Evolutionary conservation across 2,113 vertebrate species (phyloP), one percentile per base, ranked within the genome.

Genomic region (Prunella himalayana): DNA sequence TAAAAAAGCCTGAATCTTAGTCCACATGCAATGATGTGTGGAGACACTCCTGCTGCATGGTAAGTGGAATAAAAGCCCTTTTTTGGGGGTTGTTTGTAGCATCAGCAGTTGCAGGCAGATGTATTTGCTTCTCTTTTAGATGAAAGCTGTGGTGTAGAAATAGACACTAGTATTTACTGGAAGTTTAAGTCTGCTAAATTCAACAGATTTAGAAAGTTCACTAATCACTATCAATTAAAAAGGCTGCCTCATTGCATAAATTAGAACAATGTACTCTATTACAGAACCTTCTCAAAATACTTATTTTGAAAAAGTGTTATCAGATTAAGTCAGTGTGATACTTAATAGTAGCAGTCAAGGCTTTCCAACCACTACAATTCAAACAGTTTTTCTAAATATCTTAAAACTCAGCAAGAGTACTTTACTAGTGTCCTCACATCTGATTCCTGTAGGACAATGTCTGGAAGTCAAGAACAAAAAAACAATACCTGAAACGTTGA

Each of bases 201-300:
- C 84, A 76, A 89, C 86, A 91, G 92, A 96, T 94, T 94, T 92
- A 95, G 79, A 95, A 97, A 95, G 85, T 96, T 97, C 31, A 10
- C 71, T 73, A 82, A 90, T 95, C 53, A 28, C 75, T 89, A 73
- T 87, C 92, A 95, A 66, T 97, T 90, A 77, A 95, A 96, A 90
- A 80, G 47, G 28, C 59, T 91, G 37, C 41, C 49, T 81, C 8
- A 13, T 22, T 88, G 66, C 80, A 50, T 92, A 89, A 93, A 96
- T 95, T 92, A 77, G 50, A 28, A 63, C 1, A 2, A 82, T 22
- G 70, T 12, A 33, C 19, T 84, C 28, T 1, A 24, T 13, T 4
- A 6, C 31, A 51, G 37, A 45, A 28, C 31, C 41, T 77, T 73
- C 59, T 53, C 56, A 77, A 88, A 92, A 92, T 80, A 85, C 33